Percentiles rank a stretch among this genome's conserved stretches.
Conservation (phyloP, 1,140 invertebrate species). For the Rhyacophila brunnea region DNA sequence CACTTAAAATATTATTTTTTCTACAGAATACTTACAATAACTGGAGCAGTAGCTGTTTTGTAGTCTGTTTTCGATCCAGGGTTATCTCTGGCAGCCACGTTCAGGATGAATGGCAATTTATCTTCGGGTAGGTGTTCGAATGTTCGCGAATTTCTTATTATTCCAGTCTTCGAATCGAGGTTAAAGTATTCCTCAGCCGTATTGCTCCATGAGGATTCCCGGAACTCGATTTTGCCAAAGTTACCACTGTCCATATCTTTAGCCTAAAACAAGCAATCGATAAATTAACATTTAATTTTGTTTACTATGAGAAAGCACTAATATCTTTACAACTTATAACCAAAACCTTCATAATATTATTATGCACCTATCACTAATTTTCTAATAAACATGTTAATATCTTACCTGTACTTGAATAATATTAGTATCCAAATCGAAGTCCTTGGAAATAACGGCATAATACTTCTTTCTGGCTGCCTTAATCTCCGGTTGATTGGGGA, state of each 20-base stretch:
- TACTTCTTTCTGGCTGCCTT: slow-evolving; percentile 46
- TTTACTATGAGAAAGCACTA: too few relatives aligned
- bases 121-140: slow-evolving; percentile 65
- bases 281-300: too few relatives aligned
- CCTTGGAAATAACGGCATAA: slow-evolving; percentile 63
- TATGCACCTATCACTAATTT: too few relatives aligned
- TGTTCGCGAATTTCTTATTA: slow-evolving; percentile 69
- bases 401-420: slow-evolving; percentile 70
- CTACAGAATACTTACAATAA: slow-evolving; percentile 64
- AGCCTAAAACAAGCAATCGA: slow-evolving; percentile 65
- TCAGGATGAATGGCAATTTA: slow-evolving; percentile 70
- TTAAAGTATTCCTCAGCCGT: slow-evolving; percentile 68
- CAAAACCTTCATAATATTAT: too few relatives aligned
- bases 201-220: slow-evolving; percentile 59
- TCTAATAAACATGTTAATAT: too few relatives aligned
- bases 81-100: slow-evolving; percentile 74
- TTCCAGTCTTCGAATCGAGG: slow-evolving; percentile 71
- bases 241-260: slow-evolving; percentile 80
- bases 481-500: slow-evolving; percentile 58
- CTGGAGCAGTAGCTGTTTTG: slow-evolving; percentile 61
- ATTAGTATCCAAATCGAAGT: slow-evolving; percentile 68
- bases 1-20: too few relatives aligned
- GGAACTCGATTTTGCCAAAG: slow-evolving; percentile 74
- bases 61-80: slow-evolving; percentile 61
- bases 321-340: too few relatives aligned